Conservation (phyloP, 2,113 vertebrate species). For the Oncorhynchus masou region DNA sequence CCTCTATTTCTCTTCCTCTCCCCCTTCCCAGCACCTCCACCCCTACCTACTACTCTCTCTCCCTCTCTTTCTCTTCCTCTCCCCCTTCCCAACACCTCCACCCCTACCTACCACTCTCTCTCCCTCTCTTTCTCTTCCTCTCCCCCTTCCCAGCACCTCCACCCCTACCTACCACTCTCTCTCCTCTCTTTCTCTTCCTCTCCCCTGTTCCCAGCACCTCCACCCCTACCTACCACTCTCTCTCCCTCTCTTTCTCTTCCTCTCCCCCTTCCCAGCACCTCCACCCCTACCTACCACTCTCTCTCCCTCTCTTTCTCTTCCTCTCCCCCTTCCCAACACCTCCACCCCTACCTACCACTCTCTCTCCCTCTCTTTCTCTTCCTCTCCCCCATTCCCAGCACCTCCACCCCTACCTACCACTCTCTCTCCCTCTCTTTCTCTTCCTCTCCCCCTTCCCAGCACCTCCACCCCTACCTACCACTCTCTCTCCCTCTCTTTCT, state of each 20-base stretch:
- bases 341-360: background rate
- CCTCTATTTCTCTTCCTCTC: too few species aligned
- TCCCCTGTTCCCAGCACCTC: background rate
- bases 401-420: background rate
- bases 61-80: background rate
- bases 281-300: background rate
- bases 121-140: too few species aligned
- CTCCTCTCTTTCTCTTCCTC: too few species aligned
- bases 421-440: too few species aligned
- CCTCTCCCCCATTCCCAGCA: background rate
- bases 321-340: background rate
- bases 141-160: background rate
- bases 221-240: too few species aligned
- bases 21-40: too few species aligned
- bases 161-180: too few species aligned
- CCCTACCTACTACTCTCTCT: background rate
- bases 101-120: too few species aligned
- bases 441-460: background rate
- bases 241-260: too few species aligned
- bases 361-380: too few species aligned
- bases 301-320: background rate
- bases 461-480: background rate
- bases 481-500: too few species aligned
- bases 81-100: slow-evolving; percentile 2
- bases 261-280: too few species aligned